Evolutionary conservation across 2,888 invertebrate genomes (phyloP), one percentile per base, ranked within the genome.

Genomic region (Ormia ochracea): DNA sequence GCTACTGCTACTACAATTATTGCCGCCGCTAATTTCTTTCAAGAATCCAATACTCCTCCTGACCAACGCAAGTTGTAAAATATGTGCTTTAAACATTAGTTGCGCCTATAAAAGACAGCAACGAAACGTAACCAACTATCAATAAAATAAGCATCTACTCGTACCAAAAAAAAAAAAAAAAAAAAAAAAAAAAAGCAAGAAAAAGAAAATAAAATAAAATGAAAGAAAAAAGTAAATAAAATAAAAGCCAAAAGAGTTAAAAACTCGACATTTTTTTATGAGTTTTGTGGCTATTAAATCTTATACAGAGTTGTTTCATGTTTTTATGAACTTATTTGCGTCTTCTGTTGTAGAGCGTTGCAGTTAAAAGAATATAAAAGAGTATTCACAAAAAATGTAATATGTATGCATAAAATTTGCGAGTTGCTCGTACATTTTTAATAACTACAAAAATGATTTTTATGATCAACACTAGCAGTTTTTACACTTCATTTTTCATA

Each of bases 401-500:
- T 19, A 54, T 54, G 52, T 63, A 68, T 69, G 69, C 65, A 75
- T n/a, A 70, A 74, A 70, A 38, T 41, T 43, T 75, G 21, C 59
- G 26, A 68, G 52, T 68, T 75, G 45, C 56, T 68, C 19, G 10
- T 76, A 48, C 65, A 14, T 52, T 73, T 68, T 68, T 68, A 70
- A 79, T 76, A 76, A 43, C 80, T 76, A 76, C 76, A 76, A 76
- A 80, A 76, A 72, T 72, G 56, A 72, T 10, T 68, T 76, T 80
- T 76, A 76, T 68, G 76, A 68, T 68, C 72, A 59, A 61, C 76
- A 72, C 68, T 80, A 80, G 73, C 72, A 80, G 63, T 76, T 80
- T 80, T 72, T 80, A 68, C 80, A 80, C 80, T 76, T 76, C 80
- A 80, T 76, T 76, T 72, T 76, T 80, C 76, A 80, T 75, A 70